phyloP scores from a whole-genome alignment of 2,888 invertebrate genomes.

The Allolobophora icterica region DNA sequence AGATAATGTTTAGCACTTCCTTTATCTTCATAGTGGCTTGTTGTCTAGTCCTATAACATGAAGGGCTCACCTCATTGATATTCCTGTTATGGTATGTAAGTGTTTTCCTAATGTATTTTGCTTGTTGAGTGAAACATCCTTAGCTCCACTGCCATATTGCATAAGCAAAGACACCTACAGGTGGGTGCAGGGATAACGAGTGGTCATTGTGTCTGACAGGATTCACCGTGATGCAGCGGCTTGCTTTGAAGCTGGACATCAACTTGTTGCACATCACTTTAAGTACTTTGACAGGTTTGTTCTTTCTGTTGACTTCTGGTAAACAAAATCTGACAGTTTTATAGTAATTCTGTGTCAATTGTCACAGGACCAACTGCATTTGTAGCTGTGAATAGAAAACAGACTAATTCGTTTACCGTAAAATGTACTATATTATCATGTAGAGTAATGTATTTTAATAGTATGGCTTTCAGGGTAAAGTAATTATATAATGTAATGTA shows the following conservation, averaged over 20 bases:
- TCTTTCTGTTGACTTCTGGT: neutral
- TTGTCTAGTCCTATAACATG: neutral
- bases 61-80: neutral
- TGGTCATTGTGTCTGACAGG: neutral
- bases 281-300: constrained; percentile 25
- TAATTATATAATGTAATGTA: neutral
- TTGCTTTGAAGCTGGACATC: constrained; percentile 26
- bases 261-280: constrained; percentile 12
- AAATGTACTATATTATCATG: neutral
- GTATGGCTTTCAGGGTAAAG: neutral
- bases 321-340: neutral
- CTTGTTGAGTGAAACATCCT: neutral
- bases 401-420: no score
- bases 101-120: neutral
- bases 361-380: no score
- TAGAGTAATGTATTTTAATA: neutral
- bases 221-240: neutral
- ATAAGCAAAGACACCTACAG: neutral
- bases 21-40: neutral
- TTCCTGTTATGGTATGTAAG: neutral
- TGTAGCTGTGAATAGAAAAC: no score
- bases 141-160: neutral
- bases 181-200: neutral
- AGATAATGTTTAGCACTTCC: neutral
- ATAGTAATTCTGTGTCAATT: neutral